A percentile compares a stretch with the other conserved stretches of the same genome.
Conservation (phyloP, 2,888 invertebrate species). For the Torymus auratus region DNA sequence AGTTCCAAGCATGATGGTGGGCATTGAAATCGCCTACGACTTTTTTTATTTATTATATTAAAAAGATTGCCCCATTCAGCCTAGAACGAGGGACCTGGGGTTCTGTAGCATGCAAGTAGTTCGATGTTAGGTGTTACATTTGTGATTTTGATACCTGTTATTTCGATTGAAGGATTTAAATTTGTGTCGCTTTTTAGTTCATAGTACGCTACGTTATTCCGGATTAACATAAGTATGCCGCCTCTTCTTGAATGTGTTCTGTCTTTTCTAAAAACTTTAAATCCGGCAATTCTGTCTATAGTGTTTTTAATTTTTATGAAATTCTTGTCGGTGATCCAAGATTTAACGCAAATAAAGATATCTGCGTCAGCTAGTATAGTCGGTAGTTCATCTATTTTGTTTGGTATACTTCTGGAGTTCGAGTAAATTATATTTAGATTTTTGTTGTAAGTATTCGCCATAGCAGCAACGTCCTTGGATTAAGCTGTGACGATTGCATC, state of each 20-base stretch:
- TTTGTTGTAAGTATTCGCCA: too few species aligned
- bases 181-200: neutral
- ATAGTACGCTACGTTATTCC: neutral
- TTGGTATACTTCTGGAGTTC: too few species aligned
- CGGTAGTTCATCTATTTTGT: too few species aligned
- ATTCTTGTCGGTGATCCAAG: neutral
- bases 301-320: neutral
- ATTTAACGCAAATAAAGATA: neutral
- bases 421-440: too few species aligned
- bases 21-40: neutral
- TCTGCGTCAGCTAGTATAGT: too few species aligned
- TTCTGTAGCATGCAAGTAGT: neutral
- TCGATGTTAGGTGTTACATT: neutral
- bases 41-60: neutral
- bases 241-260: conserved; percentile 1
- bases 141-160: neutral
- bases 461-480: too few species aligned
- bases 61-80: neutral
- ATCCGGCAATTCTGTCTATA: neutral
- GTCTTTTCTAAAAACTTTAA: neutral
- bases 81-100: neutral
- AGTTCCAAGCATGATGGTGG: neutral
- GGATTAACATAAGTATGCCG: neutral
- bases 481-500: too few species aligned
- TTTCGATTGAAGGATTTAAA: neutral